phyloP scores from a whole-genome alignment of 2,888 invertebrate genomes.

The Andrena marginata region DNA sequence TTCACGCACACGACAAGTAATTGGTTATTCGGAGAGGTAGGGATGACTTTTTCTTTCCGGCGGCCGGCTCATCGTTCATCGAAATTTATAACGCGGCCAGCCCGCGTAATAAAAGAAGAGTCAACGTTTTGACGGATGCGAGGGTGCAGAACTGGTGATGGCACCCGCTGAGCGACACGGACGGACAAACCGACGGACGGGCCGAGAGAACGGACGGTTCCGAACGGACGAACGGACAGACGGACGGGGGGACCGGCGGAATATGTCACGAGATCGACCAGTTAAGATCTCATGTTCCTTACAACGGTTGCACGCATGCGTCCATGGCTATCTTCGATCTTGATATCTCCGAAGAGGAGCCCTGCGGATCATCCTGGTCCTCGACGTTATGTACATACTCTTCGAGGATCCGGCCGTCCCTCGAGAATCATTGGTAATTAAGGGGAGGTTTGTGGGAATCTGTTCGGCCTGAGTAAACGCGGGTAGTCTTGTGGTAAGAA shows the following conservation, averaged over 20 bases:
- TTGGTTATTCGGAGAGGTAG: conserved; percentile 50
- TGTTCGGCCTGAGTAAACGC: not conserved
- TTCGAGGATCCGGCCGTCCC: conserved; percentile 14
- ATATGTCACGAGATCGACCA: conserved; percentile 79
- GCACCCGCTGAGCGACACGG: conserved; percentile 83
- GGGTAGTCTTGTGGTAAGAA: too few relatives aligned
- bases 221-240: conserved; percentile 73
- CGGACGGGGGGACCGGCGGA: conserved; percentile 72
- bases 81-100: conserved; percentile 69
- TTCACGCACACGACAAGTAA: conserved; percentile 52
- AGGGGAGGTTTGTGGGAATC: conserved; percentile 14
- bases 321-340: conserved; percentile 76
- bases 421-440: conserved; percentile 46
- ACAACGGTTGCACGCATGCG: conserved; percentile 72
- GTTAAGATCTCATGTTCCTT: conserved; percentile 82
- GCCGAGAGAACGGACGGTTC: conserved; percentile 68
- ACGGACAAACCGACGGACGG: conserved; percentile 76
- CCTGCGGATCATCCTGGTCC: conserved; percentile 61
- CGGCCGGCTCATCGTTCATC: conserved; percentile 60
- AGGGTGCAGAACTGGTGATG: conserved; percentile 84
- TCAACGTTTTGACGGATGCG: conserved; percentile 82
- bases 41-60: conserved; percentile 41
- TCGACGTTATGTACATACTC: conserved; percentile 3
- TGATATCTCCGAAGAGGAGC: conserved; percentile 64
- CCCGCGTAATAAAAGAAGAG: conserved; percentile 70